Evolutionary conservation across 2,888 invertebrate genomes (phyloP), one percentile per base, ranked within the genome.

Genomic region (Shargacucullia verbasci): DNA sequence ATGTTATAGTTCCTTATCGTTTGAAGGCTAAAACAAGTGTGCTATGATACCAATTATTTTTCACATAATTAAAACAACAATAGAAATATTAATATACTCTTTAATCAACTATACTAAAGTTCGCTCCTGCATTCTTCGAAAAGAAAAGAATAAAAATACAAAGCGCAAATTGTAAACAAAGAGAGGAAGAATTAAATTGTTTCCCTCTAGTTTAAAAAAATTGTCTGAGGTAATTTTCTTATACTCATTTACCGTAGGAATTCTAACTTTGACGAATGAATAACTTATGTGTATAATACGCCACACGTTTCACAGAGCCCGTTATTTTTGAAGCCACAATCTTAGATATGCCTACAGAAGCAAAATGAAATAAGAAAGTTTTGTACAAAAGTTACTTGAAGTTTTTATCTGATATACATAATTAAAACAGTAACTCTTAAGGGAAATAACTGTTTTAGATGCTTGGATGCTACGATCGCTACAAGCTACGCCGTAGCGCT

Each of bases 321-420:
- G 40, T 53, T 34, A 35, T 10, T 13, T 14, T 53, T 43, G 46
- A 63, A 55, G 58, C 55, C 52, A 47, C 60, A 47, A 63, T 25
- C 31, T 46, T 40, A 43, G 53, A 33, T 39, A 73, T 70, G 70
- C 63, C 56, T 55, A 53, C 48, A 54, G 55, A 57, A 65, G 45
- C 35, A 64, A 73, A 75, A 79, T 78, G 39, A 68, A 72, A 76
- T 63, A 58, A 48, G 52, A 70, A 76, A 75, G 67, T 80, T 69
- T 50, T 55, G 59, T 54, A 60, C 49, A 55, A 38, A 71, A 68
- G 57, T 73, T 72, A 45, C 46, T 57, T 46, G 55, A 33, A 56
- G 31, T 70, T 73, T 73, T 75, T 71, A 55, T 53, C 10, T n/a
- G 20, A 50, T 57, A 54, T 69, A 65, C 57, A 70, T 79, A 77